Base-by-base conservation (phyloP, 2,888 invertebrate species). In the Branchinecta sandiegonensis region DNA sequence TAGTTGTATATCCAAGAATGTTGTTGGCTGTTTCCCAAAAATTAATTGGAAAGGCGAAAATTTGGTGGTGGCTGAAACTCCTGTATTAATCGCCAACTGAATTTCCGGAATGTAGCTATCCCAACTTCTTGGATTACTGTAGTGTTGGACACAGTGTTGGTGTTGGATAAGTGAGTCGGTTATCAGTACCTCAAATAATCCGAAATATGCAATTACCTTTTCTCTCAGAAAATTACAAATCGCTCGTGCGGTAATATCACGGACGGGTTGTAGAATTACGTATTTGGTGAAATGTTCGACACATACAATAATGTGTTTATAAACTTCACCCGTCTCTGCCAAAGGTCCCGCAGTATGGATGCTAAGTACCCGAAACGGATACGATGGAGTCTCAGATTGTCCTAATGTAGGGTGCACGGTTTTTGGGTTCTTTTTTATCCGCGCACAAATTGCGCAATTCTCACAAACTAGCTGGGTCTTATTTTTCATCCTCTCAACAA, bases 181-280 rank as follows among this genome's bases (percentile, higher is more conserved):
- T 50, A 50, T 50, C 50, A 50, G n/a, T 13, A 50, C 3, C 50
- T 50, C 50, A 50, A 50, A 50, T 50, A 50, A 50, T 13, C 50
- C n/a, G n/a, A 50, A 50, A n/a, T 50, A 50, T n/a, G 13, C 50
- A 13, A 50, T 50, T 2, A 50, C 50, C 2, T 50, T 50, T 3
- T 50, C 50, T n/a, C 50, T 1, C 13, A 13, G 13, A n/a, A n/a
- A 56, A 56, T 56, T 8, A 56, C 56, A 56, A 56, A 56, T 56
- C 14, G n/a, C n/a, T n/a, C n/a, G n/a, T n/a, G n/a, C n/a, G n/a
- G n/a, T n/a, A n/a, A n/a, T n/a, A n/a, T n/a, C n/a, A n/a, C n/a
- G n/a, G n/a, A n/a, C n/a, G n/a, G n/a, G n/a, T n/a, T n/a, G n/a
- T n/a, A n/a, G n/a, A n/a, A n/a, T n/a, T n/a, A n/a, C n/a, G n/a